Evolutionary conservation across 2,797 vertebrate genomes (phyloP).

Genomic region (Staurois parvus): DNA sequence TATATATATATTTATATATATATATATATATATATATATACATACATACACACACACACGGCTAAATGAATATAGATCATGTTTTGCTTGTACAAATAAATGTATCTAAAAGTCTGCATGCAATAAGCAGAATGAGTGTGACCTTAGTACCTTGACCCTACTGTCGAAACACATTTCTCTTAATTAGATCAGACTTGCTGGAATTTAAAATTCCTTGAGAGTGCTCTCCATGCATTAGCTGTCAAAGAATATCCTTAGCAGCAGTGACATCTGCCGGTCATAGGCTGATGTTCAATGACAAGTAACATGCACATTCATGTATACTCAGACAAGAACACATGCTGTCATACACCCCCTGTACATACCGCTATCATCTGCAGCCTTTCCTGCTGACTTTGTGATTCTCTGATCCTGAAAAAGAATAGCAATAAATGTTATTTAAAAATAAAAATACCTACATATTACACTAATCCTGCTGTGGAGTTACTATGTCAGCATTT

Average conservation of each 20-base stretch:
- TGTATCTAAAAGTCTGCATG: too few relatives aligned
- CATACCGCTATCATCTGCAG: slow-evolving; percentile 90
- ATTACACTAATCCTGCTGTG: background rate
- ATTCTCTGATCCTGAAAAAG: slow-evolving; percentile 79
- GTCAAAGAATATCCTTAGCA: background rate
- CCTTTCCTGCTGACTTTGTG: slow-evolving; percentile 86
- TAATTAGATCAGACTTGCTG: too few relatives aligned
- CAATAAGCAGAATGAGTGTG: too few relatives aligned
- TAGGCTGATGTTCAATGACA: background rate
- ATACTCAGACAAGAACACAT: background rate
- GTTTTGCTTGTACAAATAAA: too few relatives aligned
- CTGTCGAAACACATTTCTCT: too few relatives aligned
- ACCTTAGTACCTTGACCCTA: too few relatives aligned
- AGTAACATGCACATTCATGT: background rate
- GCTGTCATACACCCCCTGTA: slow-evolving; percentile 53
- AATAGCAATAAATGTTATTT: slow-evolving; percentile 39
- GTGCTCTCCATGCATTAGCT: background rate
- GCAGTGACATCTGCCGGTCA: slow-evolving; percentile 12
- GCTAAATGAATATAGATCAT: too few relatives aligned
- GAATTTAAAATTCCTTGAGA: too few relatives aligned
- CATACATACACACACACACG: too few relatives aligned
- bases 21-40: too few relatives aligned
- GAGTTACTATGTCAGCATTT: background rate
- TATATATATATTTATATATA: too few relatives aligned
- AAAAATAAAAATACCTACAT: background rate